Evolutionary conservation across 2,113 vertebrate species (phyloP), one percentile per base, ranked within the genome.

Genomic region (Rhabdornis inornatus): DNA sequence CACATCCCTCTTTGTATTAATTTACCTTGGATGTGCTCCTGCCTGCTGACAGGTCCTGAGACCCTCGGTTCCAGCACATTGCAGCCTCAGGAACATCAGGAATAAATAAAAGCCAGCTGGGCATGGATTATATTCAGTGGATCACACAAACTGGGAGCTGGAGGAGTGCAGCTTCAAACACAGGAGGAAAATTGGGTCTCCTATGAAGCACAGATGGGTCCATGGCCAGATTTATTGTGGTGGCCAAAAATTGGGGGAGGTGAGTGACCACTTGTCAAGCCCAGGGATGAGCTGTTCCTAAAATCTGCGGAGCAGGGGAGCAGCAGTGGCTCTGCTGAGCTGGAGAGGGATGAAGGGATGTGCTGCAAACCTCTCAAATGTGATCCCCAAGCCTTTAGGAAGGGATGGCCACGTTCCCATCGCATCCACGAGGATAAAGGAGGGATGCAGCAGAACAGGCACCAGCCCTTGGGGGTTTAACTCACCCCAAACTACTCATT

Each of bases 351-450:
- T 37, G 17, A 50, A 57, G 24, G 20, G 9, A 25, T 49, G 68
- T 47, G 60, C 47, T 81, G 64, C 20, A 89, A 78, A 33, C 21
- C 45, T 40, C 50, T 45, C 17, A 39, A 35, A 50, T 2, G 10
- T 1, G 20, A 10, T 4, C 44, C 45, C 70, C 35, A 30, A 75
- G 22, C 25, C 17, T 14, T 61, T 47, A 7, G 61, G 70, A 23
- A 80, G 17, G 49, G 23, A 33, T 12, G 59, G 28, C 9, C 30
- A 22, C 9, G 4, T 11, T 60, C 50, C 14, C 44, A 6, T n/a
- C 7, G 0, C 33, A 6, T 10, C 39, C 2, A 0, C 0, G 14
- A 24, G 42, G 4, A 2, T 4, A 6, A 49, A 59, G 49, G 35
- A 63, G 33, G 53, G 56, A 28, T 18, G 44, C 28, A 81, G 56